Evolutionary conservation across 2,888 invertebrate genomes (phyloP).

Genomic region (Periphyllus acericola): DNA sequence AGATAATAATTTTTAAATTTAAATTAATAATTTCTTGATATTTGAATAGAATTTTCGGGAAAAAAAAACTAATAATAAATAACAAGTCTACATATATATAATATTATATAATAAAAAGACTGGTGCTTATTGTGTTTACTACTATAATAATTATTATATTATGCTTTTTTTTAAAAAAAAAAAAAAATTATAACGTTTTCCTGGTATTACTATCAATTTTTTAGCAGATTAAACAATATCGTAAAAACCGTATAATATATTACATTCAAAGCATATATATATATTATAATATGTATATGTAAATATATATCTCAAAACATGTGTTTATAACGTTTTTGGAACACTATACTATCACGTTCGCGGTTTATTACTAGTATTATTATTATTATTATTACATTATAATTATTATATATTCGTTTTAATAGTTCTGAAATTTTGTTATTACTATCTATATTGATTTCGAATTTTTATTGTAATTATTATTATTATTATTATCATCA

Average conservation of each 20-base stretch:
- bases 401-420: constrained; percentile 22
- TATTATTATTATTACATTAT: constrained; percentile 43
- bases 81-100: constrained; percentile 35
- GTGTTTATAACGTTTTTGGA: constrained; percentile 26
- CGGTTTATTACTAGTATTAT: constrained; percentile 39
- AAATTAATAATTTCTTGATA: constrained; percentile 47
- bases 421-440: constrained; percentile 19
- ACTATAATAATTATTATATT: constrained; percentile 29
- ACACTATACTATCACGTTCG: constrained; percentile 45
- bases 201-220: constrained; percentile 11
- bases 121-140: constrained; percentile 59
- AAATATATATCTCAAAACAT: neutral
- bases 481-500: constrained; percentile 45
- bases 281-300: too few relatives aligned
- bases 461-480: constrained; percentile 39
- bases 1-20: constrained; percentile 40
- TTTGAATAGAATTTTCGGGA: constrained; percentile 42
- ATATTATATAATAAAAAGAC: constrained; percentile 56
- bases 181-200: constrained; percentile 11
- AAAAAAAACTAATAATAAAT: neutral
- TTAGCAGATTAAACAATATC: constrained; percentile 17
- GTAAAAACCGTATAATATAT: neutral
- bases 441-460: constrained; percentile 54
- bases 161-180: constrained; percentile 14
- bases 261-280: neutral